Percentiles rank a stretch among this genome's conserved stretches.
phyloP scores from a whole-genome alignment of 2,113 vertebrate species.

The Turdus rufiventris region DNA sequence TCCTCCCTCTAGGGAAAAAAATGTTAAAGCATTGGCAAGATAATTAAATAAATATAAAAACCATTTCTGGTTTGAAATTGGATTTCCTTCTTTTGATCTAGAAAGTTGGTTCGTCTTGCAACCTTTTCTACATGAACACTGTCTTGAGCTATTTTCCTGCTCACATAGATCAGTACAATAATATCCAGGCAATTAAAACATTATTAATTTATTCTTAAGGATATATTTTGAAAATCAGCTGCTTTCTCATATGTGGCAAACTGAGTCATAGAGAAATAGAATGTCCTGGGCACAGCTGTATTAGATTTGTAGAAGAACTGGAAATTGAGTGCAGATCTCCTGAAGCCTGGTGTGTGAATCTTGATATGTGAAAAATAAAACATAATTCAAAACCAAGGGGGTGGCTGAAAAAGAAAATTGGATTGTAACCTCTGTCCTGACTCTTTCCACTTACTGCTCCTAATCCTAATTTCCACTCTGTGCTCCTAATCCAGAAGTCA shows the following conservation, averaged over 20 bases:
- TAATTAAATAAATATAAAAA: conserved; percentile 31
- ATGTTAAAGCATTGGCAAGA: not conserved
- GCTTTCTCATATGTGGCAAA: not conserved
- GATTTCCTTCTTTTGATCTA: not conserved
- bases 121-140: not conserved
- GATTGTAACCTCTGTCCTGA: not conserved
- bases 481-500: not conserved
- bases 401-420: not conserved
- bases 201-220: not conserved
- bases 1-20: not conserved
- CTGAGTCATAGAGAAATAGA: not conserved
- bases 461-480: not conserved
- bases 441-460: not conserved
- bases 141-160: not conserved
- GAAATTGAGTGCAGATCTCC: not conserved
- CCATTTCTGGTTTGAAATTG: not conserved
- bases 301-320: not conserved
- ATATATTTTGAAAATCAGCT: not conserved
- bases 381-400: rapidly evolving
- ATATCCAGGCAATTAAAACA: not conserved
- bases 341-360: not conserved
- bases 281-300: not conserved
- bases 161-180: not conserved
- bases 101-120: not conserved
- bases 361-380: not conserved